These are phyloP conservation scores for Drosophila koepferae DNA, from an alignment of 2,888 invertebrate genomes.

Conservation along the genomic window DNA sequence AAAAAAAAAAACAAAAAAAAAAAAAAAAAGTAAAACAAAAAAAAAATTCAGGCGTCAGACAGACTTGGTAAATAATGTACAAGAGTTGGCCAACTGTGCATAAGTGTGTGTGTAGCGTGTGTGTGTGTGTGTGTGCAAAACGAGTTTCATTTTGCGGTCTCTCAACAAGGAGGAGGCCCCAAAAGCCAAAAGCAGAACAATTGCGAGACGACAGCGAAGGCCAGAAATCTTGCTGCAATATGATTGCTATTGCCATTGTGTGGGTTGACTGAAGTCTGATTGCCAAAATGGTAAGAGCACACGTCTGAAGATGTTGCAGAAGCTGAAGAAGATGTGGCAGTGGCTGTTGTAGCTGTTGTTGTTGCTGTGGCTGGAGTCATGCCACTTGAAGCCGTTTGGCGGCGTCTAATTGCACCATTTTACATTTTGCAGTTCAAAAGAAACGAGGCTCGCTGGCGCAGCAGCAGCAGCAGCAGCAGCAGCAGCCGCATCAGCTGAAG, in stretches of 20 bases:
- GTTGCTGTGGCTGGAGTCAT: conserved; percentile 14
- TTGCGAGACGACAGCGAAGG: conserved; percentile 58
- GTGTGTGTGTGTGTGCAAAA: conserved; percentile 47
- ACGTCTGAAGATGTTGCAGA: conserved; percentile 59
- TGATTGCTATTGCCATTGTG: conserved; percentile 61
- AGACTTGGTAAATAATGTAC: conserved; percentile 59
- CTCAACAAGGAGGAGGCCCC: conserved; percentile 49
- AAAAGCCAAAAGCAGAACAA: conserved; percentile 74
- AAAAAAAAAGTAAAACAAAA: conserved; percentile 21
- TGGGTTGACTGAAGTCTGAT: conserved; percentile 73
- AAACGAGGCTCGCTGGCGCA: conserved; percentile 51
- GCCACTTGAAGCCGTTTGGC: conserved; percentile 66
- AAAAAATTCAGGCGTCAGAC: conserved; percentile 50
- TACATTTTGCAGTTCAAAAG: conserved; percentile 77
- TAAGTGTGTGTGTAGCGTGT: conserved; percentile 25
- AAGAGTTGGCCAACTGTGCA: conserved; percentile 47
- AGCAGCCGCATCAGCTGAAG: conserved; percentile 41
- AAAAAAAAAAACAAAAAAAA: conserved; percentile 24
- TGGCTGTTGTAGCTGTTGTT: conserved; percentile 6
- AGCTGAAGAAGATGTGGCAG: conserved; percentile 28
- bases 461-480: background rate
- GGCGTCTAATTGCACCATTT: conserved; percentile 74
- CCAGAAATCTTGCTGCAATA: conserved; percentile 71
- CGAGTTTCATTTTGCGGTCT: conserved; percentile 72
- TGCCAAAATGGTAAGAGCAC: conserved; percentile 72